Base-by-base conservation (phyloP, 2,797 vertebrate genomes). In the Picus viridis region DNA sequence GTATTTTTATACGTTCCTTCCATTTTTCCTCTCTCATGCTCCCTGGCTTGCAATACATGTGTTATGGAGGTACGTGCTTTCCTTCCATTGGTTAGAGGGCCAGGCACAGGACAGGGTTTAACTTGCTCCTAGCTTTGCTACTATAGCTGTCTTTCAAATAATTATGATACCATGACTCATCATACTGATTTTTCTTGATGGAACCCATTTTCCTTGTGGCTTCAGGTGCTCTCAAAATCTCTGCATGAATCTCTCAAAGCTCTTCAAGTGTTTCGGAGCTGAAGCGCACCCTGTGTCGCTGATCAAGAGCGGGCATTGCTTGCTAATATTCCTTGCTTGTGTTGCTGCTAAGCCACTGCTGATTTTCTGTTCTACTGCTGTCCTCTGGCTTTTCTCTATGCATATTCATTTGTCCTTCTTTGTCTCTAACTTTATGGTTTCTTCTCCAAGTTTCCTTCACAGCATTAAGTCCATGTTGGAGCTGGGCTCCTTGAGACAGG, bases 361-460 rank as follows among this genome's bases (percentile, higher is more conserved):
- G 1, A 3, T 61, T 62, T 83, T 61, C 87, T 76, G 10, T 71
- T 89, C 73, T 83, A 4, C 16, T 36, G 10, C 76, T 81, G 53
- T 54, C 30, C 57, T 92, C 65, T 61, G 24, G 19, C 78, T 45
- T 71, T 77, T 54, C 63, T 67, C 16, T 45, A 1, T 61, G 75
- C 72, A 94, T 53, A 95, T 67, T 63, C 4, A 8, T 67, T 85
- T 93, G 39, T 95, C 47, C 80, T 90, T 91, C 76, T 80, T 77
- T 93, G 32, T 88, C 23, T 77, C 72, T 47, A 61, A 92, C 83
- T 71, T 83, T 51, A 49, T 5, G 36, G 83, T 79, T 95, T 57
- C 82, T 90, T 59, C 75, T 91, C 29, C 75, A 59, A 12, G 36
- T 68, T 90, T 81, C 71, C 23, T 61, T 54, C 1, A 0, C 61